phyloP scores from a whole-genome alignment of 2,797 vertebrate genomes.

The Mycteria americana region DNA sequence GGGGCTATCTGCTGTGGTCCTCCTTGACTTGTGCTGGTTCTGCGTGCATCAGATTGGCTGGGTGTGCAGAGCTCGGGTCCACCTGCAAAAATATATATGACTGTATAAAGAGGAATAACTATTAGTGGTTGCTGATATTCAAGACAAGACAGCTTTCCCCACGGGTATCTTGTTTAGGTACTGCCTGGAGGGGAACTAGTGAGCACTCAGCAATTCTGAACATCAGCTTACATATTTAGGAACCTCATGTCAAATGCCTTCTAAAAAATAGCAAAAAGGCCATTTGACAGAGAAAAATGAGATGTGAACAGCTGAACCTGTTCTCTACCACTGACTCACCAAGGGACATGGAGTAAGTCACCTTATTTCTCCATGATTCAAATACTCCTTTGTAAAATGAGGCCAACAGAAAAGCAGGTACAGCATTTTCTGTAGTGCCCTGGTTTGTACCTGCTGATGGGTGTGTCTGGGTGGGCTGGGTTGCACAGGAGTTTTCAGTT shows the following conservation, averaged over 20 bases:
- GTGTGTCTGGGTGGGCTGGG: not conserved
- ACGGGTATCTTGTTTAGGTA: not conserved
- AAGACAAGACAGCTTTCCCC: not conserved
- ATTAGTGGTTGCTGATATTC: not conserved
- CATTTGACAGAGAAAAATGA: slow-evolving; percentile 13
- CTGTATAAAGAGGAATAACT: not conserved
- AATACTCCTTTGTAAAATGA: not conserved
- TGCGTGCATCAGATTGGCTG: not conserved
- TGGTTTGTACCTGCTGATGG: not conserved
- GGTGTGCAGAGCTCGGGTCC: not conserved
- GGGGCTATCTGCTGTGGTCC: not conserved
- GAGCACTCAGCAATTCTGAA: slow-evolving; percentile 44
- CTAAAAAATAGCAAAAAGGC: not conserved
- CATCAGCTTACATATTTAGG: slow-evolving; percentile 5
- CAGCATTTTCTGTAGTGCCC: not conserved
- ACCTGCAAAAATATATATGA: not conserved
- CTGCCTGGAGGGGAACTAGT: slow-evolving; percentile 1
- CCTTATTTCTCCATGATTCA: not conserved
- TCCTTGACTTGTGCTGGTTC: not conserved
- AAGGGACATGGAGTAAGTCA: not conserved
- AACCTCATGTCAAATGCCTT: not conserved
- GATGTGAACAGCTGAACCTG: slow-evolving; percentile 24
- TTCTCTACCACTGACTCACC: slow-evolving; percentile 24
- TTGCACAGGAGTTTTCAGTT: not conserved
- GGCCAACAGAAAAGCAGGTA: slow-evolving; percentile 5